Conservation (phyloP, 1,140 invertebrate genomes). For the Leptinotarsa undecemlineata region DNA sequence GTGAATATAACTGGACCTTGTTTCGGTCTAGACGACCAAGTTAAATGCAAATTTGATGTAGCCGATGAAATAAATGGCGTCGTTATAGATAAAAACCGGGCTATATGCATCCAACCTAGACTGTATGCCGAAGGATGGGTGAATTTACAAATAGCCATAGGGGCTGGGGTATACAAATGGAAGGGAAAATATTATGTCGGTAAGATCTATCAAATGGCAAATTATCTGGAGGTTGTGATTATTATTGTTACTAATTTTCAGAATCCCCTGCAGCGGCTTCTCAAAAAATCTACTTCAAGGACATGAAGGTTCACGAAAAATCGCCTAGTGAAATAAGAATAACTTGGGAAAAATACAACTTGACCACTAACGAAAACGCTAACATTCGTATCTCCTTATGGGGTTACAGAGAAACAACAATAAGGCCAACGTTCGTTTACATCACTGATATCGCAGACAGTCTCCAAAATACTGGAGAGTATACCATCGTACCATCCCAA, state of each 20-base stretch:
- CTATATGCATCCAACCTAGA: slow-evolving; percentile 85
- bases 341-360: slow-evolving; percentile 81
- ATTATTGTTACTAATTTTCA: slow-evolving; percentile 52
- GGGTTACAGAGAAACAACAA: slow-evolving; percentile 84
- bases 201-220: slow-evolving; percentile 58
- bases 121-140: slow-evolving; percentile 91
- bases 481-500: slow-evolving; percentile 51
- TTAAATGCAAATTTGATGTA: slow-evolving; percentile 79
- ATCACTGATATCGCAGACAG: slow-evolving; percentile 56
- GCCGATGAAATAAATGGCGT: slow-evolving; percentile 74
- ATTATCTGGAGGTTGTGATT: not conserved
- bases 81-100: slow-evolving; percentile 78
- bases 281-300: slow-evolving; percentile 81
- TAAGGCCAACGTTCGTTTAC: slow-evolving; percentile 67
- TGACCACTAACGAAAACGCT: slow-evolving; percentile 77
- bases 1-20: slow-evolving; percentile 96
- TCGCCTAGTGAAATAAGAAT: slow-evolving; percentile 74
- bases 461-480: slow-evolving; percentile 49
- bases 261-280: slow-evolving; percentile 85
- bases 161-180: slow-evolving; percentile 84
- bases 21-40: slow-evolving; percentile 70
- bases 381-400: slow-evolving; percentile 79
- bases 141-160: slow-evolving; percentile 83
- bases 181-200: slow-evolving; percentile 90
- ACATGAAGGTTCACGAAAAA: slow-evolving; percentile 71